phyloP scores from a whole-genome alignment of 2,797 vertebrate genomes.

The Eospalax fontanierii region DNA sequence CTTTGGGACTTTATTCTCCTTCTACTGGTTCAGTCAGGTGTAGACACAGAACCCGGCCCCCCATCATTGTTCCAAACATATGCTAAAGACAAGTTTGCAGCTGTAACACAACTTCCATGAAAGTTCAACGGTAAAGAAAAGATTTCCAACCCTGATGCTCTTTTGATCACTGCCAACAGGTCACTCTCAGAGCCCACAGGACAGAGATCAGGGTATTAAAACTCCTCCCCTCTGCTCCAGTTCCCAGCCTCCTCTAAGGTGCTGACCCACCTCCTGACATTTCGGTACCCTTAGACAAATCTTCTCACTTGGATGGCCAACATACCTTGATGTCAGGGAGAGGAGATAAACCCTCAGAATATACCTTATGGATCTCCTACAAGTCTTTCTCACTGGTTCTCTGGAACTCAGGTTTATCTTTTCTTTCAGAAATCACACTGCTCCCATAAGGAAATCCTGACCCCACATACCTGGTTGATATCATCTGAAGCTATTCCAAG shows the following conservation, averaged over 20 bases:
- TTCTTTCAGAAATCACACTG: neutral
- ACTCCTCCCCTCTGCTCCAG: neutral
- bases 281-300: neutral
- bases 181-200: neutral
- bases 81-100: neutral
- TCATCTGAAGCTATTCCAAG: neutral
- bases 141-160: neutral
- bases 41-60: neutral
- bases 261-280: neutral
- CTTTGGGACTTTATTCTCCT: neutral
- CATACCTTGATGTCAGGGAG: neutral
- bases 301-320: neutral
- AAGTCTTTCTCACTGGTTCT: neutral
- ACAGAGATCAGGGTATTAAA: neutral
- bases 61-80: neutral
- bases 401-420: neutral
- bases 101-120: neutral
- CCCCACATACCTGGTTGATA: too few species aligned
- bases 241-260: neutral
- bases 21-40: neutral
- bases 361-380: neutral
- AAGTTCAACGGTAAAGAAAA: neutral
- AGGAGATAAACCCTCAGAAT: neutral
- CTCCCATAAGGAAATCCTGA: neutral
- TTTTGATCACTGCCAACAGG: neutral